A percentile compares a stretch with the other conserved stretches of the same genome.
Evolutionary conservation across 2,797 vertebrate genomes (phyloP).

Genomic region (Danio albolineatus): DNA sequence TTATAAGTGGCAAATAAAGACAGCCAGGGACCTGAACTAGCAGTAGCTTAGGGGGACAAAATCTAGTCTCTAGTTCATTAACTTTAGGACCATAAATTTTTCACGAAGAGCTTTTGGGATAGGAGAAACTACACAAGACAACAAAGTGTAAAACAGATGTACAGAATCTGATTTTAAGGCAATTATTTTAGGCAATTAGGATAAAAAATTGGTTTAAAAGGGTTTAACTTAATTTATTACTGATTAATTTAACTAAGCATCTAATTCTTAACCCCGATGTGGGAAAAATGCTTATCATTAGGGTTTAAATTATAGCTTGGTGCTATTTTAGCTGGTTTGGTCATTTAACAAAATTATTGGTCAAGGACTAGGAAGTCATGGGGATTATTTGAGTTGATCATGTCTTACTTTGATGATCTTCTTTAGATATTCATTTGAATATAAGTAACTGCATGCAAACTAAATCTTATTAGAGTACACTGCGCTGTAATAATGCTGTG

Average conservation of each 20-base stretch:
- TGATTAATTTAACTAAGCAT: not conserved
- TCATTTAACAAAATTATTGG: too few species aligned
- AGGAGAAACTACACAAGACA: not conserved
- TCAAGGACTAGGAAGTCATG: too few species aligned
- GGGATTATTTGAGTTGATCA: too few species aligned
- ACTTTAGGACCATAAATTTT: conserved; percentile 4
- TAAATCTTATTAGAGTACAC: too few species aligned
- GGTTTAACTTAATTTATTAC: not conserved
- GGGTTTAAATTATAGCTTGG: not conserved
- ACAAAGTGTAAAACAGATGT: not conserved
- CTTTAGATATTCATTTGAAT: too few species aligned
- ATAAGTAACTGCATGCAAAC: too few species aligned
- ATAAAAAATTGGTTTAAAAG: too few species aligned
- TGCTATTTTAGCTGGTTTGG: not conserved
- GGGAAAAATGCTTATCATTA: not conserved
- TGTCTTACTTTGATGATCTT: too few species aligned
- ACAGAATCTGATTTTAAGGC: too few species aligned
- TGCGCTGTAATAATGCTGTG: too few species aligned
- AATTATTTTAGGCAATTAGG: not conserved
- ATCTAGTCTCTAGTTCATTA: conserved; percentile 49
- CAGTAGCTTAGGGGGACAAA: conserved; percentile 37
- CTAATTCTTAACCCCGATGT: not conserved
- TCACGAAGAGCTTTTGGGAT: conserved; percentile 6
- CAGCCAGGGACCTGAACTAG: conserved; percentile 6
- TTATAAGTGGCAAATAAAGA: conserved; percentile 62